Percentiles rank a stretch among this genome's conserved stretches.
phyloP scores from a whole-genome alignment of 2,797 vertebrate species.

The Anas georgica region DNA sequence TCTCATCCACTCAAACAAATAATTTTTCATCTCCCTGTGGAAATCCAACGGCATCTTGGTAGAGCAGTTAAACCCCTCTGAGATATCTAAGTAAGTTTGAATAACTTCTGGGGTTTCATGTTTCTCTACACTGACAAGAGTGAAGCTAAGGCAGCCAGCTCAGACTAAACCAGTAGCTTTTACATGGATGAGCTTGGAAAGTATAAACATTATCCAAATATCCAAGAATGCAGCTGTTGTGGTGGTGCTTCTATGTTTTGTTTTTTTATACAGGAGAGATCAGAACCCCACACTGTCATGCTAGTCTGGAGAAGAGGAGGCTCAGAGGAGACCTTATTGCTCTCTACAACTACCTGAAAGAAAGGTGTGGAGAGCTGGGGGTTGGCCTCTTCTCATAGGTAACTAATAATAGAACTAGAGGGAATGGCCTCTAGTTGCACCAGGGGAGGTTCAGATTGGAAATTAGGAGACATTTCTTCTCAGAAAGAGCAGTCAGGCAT shows the following conservation, averaged over 20 bases:
- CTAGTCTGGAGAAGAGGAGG: background rate
- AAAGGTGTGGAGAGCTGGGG: no score
- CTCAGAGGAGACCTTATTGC: no score
- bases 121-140: background rate
- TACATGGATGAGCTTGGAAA: background rate
- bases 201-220: background rate
- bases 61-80: background rate
- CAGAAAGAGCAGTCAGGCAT: no score
- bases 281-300: background rate
- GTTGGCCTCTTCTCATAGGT: no score
- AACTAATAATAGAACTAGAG: no score
- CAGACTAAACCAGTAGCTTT: background rate
- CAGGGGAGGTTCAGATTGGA: no score
- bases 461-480: no score
- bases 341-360: no score
- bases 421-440: no score
- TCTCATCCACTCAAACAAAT: background rate
- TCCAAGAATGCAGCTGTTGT: background rate
- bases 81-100: background rate
- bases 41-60: background rate
- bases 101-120: background rate
- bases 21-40: no score
- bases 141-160: background rate
- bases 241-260: background rate
- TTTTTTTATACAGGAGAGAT: background rate